phyloP scores from a whole-genome alignment of 92 coral and sea anemone species.

The Palythoa caribaeorum region DNA sequence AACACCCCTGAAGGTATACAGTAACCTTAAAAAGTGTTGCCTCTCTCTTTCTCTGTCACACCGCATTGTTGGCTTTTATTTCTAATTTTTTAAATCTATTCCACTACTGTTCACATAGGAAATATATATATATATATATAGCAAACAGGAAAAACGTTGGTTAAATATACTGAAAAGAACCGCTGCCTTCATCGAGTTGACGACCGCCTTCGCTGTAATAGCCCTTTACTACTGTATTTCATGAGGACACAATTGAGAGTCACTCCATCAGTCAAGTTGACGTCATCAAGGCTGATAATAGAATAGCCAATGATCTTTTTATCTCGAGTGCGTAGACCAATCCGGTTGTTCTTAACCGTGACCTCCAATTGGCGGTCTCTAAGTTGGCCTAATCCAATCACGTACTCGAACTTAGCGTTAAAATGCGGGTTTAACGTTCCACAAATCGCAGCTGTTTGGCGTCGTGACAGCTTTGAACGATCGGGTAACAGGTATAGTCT shows the following conservation, averaged over 20 bases:
- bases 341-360: constrained; percentile 79
- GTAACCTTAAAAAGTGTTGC: too few species aligned
- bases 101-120: too few species aligned
- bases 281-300: constrained; percentile 72
- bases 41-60: too few species aligned
- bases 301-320: constrained; percentile 75
- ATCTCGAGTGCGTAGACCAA: constrained; percentile 61
- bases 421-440: constrained; percentile 79
- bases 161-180: background rate
- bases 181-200: background rate
- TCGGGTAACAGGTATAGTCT: constrained; percentile 84
- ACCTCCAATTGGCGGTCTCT: constrained; percentile 74
- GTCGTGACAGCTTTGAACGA: constrained; percentile 79
- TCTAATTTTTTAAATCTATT: too few species aligned
- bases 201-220: constrained; percentile 3
- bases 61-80: too few species aligned
- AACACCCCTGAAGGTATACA: too few species aligned
- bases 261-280: constrained; percentile 79
- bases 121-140: too few species aligned
- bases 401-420: constrained; percentile 85
- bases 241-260: constrained; percentile 76
- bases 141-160: too few species aligned
- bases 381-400: constrained; percentile 81
- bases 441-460: constrained; percentile 74
- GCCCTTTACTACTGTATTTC: constrained; percentile 6